Evolutionary conservation across 2,113 vertebrate species (phyloP), one percentile per base, ranked within the genome.

Genomic region (Castor canadensis): DNA sequence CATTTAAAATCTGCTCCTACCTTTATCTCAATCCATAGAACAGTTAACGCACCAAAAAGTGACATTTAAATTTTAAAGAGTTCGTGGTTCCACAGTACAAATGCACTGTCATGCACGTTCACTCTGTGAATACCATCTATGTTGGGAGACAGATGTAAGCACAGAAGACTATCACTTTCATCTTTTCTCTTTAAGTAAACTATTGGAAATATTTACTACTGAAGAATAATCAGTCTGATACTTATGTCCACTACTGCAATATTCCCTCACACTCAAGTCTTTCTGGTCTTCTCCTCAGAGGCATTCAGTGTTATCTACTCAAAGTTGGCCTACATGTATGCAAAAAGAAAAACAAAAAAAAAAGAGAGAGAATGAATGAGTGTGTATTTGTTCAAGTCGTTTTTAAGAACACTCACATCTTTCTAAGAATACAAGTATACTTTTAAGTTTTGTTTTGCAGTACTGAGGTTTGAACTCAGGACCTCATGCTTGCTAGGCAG

Each of bases 141-240:
- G 43, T 13, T 91, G 15, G 40, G 62, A 76, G 32, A 79, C 77
- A 83, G n/a, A n/a, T 83, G 17, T 60, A 85, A 89, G 15, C 9
- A 30, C 71, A 89, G 58, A 75, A 89, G 30, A 89, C n/a, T 82
- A 72, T 16, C 52, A 69, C 26, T 89, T 89, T 77, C 84, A 94
- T 71, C 24, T 35, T 38, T 92, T 89, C 64, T 9, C 30, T 75
- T 82, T 93, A 90, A 90, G 54, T 82, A 66, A 94, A 93, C 47
- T 43, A 77, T 0, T 38, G 17, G 81, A 17, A 56, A 67, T 52
- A 22, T 4, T 80, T 93, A 91, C 62, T 76, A 47, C 15, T 54
- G 49, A 87, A 95, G 35, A 94, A 75, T 28, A 87, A 64, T 66
- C 28, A 94, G 26, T 32, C n/a, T 56, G 56, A 77, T 77, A 87